A percentile compares a stretch with the other conserved stretches of the same genome.
These are phyloP conservation scores for Hirundo rustica DNA, from an alignment of 2,797 vertebrate genomes.

Conservation along the genomic window DNA sequence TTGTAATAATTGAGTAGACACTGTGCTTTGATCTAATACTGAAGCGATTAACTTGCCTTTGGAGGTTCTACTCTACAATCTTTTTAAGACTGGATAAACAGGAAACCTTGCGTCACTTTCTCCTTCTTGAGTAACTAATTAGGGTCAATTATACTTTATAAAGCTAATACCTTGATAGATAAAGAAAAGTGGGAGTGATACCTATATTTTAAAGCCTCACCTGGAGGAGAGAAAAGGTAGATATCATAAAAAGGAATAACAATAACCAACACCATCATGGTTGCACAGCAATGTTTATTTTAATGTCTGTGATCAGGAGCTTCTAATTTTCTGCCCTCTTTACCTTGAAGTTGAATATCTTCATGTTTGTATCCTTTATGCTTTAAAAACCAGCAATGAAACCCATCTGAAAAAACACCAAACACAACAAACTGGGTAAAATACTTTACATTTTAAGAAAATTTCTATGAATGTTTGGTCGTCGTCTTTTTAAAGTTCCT, in stretches of 20 bases:
- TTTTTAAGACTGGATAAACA: slow-evolving; percentile 23
- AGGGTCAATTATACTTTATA: slow-evolving; percentile 4
- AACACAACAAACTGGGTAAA: not conserved
- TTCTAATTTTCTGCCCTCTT: not conserved
- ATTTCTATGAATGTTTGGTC: not conserved
- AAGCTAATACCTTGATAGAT: not conserved
- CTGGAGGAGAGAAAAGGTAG: not conserved
- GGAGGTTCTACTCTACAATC: not conserved
- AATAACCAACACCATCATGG: not conserved
- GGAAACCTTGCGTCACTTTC: slow-evolving; percentile 27
- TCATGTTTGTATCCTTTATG: not conserved
- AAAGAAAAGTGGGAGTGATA: not conserved
- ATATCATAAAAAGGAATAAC: not conserved
- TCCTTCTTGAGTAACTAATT: slow-evolving; percentile 6
- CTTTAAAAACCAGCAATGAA: not conserved
- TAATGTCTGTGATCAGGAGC: not conserved
- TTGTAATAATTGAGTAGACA: not conserved
- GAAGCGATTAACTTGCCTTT: not conserved
- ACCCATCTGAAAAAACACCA: not conserved
- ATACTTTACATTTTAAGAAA: not conserved
- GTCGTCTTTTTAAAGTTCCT: not conserved
- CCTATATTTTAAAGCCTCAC: not conserved
- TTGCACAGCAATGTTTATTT: not conserved
- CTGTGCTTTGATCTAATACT: not conserved
- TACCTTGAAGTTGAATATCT: not conserved